These are phyloP conservation scores for Pseudomyrmex dendroicus DNA, from an alignment of 1,140 invertebrate genomes.

Conservation along the genomic window DNA sequence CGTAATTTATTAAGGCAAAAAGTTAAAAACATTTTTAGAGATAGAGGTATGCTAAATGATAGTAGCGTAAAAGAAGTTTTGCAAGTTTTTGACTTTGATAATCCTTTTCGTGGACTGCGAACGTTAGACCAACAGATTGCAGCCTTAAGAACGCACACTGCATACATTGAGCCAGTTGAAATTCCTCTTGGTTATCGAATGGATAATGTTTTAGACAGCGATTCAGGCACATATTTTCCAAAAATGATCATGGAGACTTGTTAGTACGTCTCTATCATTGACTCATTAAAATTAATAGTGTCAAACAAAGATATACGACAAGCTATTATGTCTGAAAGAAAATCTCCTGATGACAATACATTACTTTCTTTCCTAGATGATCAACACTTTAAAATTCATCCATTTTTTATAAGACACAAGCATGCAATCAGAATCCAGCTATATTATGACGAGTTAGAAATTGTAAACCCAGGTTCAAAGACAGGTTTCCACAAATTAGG, in stretches of 20 bases:
- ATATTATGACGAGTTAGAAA: constrained; percentile 11
- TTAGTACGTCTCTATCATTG: neutral
- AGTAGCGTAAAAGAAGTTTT: neutral
- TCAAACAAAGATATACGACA: neutral
- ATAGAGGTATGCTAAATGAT: neutral
- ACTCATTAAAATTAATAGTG: neutral
- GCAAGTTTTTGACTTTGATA: neutral
- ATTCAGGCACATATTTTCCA: neutral
- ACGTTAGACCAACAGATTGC: neutral
- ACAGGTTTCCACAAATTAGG: constrained; percentile 3
- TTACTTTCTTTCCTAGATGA: neutral
- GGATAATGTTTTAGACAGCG: neutral
- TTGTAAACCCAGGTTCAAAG: neutral
- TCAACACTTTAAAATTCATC: constrained; percentile 1
- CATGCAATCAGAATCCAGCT: neutral
- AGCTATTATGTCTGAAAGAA: too few relatives aligned
- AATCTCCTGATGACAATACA: neutral
- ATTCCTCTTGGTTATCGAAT: neutral
- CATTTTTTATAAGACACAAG: neutral
- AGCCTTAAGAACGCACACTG: neutral
- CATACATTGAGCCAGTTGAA: neutral
- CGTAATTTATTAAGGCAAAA: neutral
- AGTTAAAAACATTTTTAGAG: neutral
- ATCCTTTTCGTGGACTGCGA: neutral
- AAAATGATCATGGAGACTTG: neutral